Percentiles rank a stretch among this genome's conserved stretches.
phyloP scores from a whole-genome alignment of 1,140 invertebrate genomes.

The Charaxes varanes region DNA sequence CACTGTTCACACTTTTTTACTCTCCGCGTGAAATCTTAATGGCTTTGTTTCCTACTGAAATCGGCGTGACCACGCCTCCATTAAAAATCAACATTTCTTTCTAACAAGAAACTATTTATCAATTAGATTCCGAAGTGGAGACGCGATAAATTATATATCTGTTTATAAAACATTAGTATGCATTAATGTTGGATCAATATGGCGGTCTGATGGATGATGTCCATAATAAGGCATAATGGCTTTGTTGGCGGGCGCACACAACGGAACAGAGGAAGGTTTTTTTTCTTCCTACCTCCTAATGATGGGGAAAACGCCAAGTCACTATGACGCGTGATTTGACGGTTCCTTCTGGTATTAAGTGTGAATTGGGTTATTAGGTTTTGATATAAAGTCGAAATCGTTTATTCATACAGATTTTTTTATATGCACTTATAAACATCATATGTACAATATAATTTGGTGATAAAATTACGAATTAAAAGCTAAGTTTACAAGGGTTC shows the following conservation, averaged over 20 bases:
- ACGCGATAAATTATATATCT: slow-evolving; percentile 72
- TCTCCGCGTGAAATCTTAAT: slow-evolving; percentile 52
- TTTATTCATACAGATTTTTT: too few species aligned
- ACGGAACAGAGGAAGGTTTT: slow-evolving; percentile 48
- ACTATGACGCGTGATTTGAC: slow-evolving; percentile 51
- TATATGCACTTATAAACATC: too few species aligned
- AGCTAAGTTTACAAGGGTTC: too few species aligned
- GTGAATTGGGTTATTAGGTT: slow-evolving; percentile 39
- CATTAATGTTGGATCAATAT: slow-evolving; percentile 68
- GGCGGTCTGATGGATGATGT: slow-evolving; percentile 64
- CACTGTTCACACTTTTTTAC: slow-evolving; percentile 53
- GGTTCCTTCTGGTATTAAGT: slow-evolving; percentile 50
- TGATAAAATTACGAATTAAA: too few species aligned
- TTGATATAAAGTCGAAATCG: too few species aligned
- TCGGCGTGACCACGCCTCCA: slow-evolving; percentile 49
- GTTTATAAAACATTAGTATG: slow-evolving; percentile 72
- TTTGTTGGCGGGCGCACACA: slow-evolving; percentile 62
- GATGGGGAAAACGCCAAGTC: slow-evolving; percentile 59
- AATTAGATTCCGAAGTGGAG: slow-evolving; percentile 62
- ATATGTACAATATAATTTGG: too few species aligned
- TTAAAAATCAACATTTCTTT: slow-evolving; percentile 52
- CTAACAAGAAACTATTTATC: slow-evolving; percentile 64
- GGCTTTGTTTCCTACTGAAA: slow-evolving; percentile 44
- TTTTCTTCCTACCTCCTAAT: slow-evolving; percentile 50
- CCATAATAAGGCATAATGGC: slow-evolving; percentile 69